A percentile compares a stretch with the other conserved stretches of the same genome.
These are phyloP conservation scores for Agrotis ipsilon DNA, from an alignment of 2,888 invertebrate genomes.

Conservation along the genomic window DNA sequence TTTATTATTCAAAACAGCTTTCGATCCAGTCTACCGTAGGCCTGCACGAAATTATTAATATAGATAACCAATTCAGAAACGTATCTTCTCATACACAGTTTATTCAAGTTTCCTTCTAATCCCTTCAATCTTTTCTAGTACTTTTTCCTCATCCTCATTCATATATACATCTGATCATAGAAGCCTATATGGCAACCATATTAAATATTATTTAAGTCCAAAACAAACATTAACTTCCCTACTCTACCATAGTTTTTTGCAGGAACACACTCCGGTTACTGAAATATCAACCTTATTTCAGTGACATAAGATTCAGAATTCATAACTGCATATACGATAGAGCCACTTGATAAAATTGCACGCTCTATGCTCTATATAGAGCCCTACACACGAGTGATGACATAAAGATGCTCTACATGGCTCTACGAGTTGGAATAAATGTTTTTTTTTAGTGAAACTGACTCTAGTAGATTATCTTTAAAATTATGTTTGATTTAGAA, in stretches of 20 bases:
- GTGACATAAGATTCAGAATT: neutral
- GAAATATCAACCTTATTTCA: neutral
- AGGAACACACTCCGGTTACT: too few species aligned
- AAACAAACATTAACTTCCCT: constrained; percentile 17
- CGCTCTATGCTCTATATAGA: constrained; percentile 37
- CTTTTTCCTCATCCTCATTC: neutral
- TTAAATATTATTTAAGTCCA: constrained; percentile 18
- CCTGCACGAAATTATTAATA: too few species aligned
- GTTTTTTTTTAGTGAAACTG: neutral
- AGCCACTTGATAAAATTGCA: constrained; percentile 45
- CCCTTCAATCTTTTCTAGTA: neutral
- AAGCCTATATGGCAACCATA: neutral
- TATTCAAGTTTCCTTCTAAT: too few species aligned
- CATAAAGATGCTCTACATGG: constrained; percentile 45
- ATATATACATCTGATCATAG: neutral
- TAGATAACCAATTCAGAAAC: too few species aligned
- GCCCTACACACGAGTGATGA: constrained; percentile 45
- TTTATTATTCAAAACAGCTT: too few species aligned
- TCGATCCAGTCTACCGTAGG: too few species aligned
- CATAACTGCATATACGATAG: neutral
- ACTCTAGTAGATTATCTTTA: neutral
- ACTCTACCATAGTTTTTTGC: neutral
- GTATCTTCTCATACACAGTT: too few species aligned
- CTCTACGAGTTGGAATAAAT: constrained; percentile 37
- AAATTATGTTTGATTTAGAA: constrained; percentile 4